A percentile compares a stretch with the other conserved stretches of the same genome.
These are phyloP conservation scores for Cynodonichthys magdalenae DNA, from an alignment of 2,797 vertebrate species.

Conservation along the genomic window DNA sequence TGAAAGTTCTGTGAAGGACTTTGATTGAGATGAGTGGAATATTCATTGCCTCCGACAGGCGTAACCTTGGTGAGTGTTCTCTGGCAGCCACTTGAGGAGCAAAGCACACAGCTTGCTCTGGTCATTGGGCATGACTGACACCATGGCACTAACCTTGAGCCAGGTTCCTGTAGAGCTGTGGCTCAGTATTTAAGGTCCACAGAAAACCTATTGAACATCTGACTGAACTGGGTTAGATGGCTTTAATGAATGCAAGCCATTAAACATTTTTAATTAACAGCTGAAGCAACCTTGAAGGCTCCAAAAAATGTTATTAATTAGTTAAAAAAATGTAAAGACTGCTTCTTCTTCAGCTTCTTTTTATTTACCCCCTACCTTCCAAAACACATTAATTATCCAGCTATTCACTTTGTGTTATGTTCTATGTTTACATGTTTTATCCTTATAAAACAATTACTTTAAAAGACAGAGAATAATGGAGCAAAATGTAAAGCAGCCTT, in stretches of 20 bases:
- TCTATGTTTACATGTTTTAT: slow-evolving; percentile 53
- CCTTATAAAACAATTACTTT: slow-evolving; percentile 42
- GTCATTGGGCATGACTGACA: slow-evolving; percentile 59
- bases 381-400: background rate
- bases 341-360: background rate
- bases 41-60: slow-evolving; percentile 55
- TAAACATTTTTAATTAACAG: slow-evolving; percentile 72
- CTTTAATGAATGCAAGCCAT: slow-evolving; percentile 63
- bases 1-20: slow-evolving; percentile 61
- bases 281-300: slow-evolving; percentile 72
- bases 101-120: slow-evolving; percentile 45
- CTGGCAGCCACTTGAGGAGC: slow-evolving; percentile 64
- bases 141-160: slow-evolving; percentile 64
- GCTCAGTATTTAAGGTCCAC: slow-evolving; percentile 53
- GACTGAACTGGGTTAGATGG: slow-evolving; percentile 71
- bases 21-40: slow-evolving; percentile 67
- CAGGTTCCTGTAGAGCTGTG: slow-evolving; percentile 57
- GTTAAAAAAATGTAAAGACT: slow-evolving; percentile 23
- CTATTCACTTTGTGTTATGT: slow-evolving; percentile 17
- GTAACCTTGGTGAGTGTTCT: slow-evolving; percentile 69
- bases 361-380: slow-evolving; percentile 10
- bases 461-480: no score
- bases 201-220: slow-evolving; percentile 61
- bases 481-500: slow-evolving; percentile 14
- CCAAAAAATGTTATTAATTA: slow-evolving; percentile 21